Conservation (phyloP, 2,113 vertebrate genomes). For the Grammomys dolichurus region DNA sequence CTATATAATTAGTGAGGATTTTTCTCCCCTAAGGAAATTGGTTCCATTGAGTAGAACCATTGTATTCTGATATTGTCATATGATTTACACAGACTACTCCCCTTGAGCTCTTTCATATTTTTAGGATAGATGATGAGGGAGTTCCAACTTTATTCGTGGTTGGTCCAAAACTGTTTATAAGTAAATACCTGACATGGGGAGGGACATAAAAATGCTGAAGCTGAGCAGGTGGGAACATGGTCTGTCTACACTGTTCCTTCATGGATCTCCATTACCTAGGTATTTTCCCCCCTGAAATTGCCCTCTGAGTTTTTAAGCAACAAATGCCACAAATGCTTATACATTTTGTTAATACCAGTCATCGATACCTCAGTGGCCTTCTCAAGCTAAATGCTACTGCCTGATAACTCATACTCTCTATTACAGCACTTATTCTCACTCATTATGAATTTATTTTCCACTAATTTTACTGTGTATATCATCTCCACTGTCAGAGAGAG, state of each 20-base stretch:
- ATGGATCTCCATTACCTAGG: not conserved
- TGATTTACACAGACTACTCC: not conserved
- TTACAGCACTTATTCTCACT: not conserved
- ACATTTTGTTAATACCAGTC: slow-evolving; percentile 24
- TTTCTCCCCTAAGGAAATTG: not conserved
- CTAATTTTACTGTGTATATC: not conserved
- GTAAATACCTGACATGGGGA: not conserved
- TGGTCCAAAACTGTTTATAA: not conserved
- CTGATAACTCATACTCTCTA: not conserved
- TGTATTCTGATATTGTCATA: not conserved
- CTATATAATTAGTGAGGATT: slow-evolving; percentile 20
- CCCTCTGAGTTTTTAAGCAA: slow-evolving; percentile 36
- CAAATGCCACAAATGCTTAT: not conserved
- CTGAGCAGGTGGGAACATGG: not conserved
- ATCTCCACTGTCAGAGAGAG: not conserved
- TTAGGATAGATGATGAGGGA: not conserved
- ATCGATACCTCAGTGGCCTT: not conserved
- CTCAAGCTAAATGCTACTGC: not conserved
- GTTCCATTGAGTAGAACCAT: not conserved
- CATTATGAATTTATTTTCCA: not conserved
- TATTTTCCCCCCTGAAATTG: not conserved
- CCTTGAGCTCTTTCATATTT: not conserved
- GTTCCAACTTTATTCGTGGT: not conserved
- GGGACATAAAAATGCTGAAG: not conserved
- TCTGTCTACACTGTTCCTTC: not conserved